Evolutionary conservation across 2,888 invertebrate species (phyloP).

Genomic region (Gerosis bhagava): DNA sequence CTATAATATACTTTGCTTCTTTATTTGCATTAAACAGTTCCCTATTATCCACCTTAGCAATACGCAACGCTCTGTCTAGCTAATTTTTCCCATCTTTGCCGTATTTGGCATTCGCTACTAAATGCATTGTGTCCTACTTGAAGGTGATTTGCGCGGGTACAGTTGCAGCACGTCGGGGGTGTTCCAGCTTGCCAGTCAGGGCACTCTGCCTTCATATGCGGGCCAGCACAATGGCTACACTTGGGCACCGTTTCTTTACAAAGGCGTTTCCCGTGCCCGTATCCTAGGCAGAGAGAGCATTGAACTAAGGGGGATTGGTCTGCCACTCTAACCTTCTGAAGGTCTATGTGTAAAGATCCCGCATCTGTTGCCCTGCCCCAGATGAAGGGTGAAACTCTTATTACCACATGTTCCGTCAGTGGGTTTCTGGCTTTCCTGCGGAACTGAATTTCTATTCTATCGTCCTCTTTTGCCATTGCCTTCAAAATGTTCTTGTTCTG

Average conservation of each 20-base stretch:
- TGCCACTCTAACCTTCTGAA: constrained; percentile 4
- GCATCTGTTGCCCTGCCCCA: neutral
- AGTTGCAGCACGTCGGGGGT: neutral
- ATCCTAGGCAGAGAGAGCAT: constrained; percentile 18
- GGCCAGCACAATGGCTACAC: constrained; percentile 25
- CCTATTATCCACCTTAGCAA: neutral
- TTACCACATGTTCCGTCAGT: too few relatives aligned
- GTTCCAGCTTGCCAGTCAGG: too few relatives aligned
- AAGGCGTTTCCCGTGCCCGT: constrained; percentile 13
- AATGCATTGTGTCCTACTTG: neutral
- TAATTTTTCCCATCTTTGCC: neutral
- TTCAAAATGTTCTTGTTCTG: too few relatives aligned
- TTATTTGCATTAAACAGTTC: neutral
- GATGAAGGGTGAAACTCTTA: too few relatives aligned
- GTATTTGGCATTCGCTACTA: neutral
- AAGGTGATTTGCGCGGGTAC: neutral
- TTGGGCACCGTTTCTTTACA: constrained; percentile 8
- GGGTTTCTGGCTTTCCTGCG: too few relatives aligned
- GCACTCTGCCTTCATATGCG: constrained; percentile 15
- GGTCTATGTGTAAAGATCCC: constrained; percentile 7
- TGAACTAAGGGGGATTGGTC: constrained; percentile 21
- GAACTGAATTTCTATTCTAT: too few relatives aligned
- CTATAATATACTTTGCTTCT: too few relatives aligned
- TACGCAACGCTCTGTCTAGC: neutral
- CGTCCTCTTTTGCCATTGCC: too few relatives aligned